Evolutionary conservation across 2,113 vertebrate species (phyloP).

Genomic region (Holacanthus passer): DNA sequence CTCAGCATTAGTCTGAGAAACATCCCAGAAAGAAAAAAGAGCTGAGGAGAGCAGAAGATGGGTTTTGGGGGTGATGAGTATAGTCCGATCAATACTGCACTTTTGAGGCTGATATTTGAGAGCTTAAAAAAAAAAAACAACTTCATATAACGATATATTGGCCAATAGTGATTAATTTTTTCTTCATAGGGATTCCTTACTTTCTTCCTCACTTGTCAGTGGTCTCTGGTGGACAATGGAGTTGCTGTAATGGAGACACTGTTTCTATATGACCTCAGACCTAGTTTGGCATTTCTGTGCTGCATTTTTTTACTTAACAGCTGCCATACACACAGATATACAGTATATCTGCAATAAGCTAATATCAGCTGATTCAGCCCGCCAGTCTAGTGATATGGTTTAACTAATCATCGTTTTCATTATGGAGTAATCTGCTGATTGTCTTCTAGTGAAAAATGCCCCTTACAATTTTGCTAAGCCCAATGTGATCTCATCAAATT

Average conservation of each 20-base stretch:
- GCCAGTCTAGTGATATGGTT: no score
- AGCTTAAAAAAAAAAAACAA: not conserved
- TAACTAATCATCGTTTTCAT: not conserved
- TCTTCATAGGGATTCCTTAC: not conserved
- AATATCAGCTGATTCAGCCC: no score
- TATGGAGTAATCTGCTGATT: not conserved
- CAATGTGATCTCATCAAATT: not conserved
- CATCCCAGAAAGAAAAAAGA: not conserved
- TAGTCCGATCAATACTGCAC: not conserved
- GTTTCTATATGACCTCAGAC: not conserved
- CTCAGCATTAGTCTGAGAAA: conserved; percentile 1
- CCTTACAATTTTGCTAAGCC: not conserved
- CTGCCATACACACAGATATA: not conserved
- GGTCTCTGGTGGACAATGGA: not conserved
- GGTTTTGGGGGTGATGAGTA: not conserved
- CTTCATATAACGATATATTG: not conserved
- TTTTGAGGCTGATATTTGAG: not conserved
- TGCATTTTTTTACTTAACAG: not conserved
- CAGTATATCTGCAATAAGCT: no score
- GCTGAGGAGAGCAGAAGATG: not conserved
- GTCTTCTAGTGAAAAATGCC: not conserved
- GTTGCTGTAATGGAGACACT: not conserved
- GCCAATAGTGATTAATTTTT: no score
- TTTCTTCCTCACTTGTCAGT: not conserved
- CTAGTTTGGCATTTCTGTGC: not conserved